Evolutionary conservation across 2,888 invertebrate genomes (phyloP).

Genomic region (Scaptomyza tumidula): DNA sequence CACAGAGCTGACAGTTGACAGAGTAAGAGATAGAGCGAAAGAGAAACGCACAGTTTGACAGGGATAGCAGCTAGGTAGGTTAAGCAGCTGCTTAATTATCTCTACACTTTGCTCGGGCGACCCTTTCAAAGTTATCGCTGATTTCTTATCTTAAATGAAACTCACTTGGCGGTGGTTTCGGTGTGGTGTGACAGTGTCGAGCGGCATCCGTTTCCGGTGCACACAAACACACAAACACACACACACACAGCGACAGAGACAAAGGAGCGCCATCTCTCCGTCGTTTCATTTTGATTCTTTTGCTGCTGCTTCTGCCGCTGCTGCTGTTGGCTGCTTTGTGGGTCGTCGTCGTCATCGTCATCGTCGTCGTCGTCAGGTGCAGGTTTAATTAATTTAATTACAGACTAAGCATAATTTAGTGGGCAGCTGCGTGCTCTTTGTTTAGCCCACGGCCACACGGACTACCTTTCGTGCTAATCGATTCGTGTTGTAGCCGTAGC

Average conservation of each 20-base stretch:
- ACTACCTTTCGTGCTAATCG: conserved; percentile 58
- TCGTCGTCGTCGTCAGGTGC: conserved; percentile 64
- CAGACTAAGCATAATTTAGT: conserved; percentile 80
- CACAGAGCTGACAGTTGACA: conserved; percentile 46
- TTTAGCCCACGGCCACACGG: conserved; percentile 33
- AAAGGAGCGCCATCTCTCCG: conserved; percentile 9
- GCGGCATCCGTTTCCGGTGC: conserved; percentile 61
- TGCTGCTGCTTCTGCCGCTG: conserved; percentile 4
- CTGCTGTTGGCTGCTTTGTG: conserved; percentile 24
- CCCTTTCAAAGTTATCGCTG: conserved; percentile 61
- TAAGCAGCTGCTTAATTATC: conserved; percentile 77
- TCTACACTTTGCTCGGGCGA: conserved; percentile 49
- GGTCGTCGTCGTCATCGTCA: conserved; percentile 42
- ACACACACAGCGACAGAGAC: not conserved
- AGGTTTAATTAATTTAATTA: conserved; percentile 83
- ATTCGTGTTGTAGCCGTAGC: conserved; percentile 31
- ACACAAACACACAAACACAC: conserved; percentile 11
- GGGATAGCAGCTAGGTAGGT: conserved; percentile 13
- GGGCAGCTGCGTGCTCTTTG: conserved; percentile 68
- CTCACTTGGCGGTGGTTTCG: conserved; percentile 40
- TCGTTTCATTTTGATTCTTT: conserved; percentile 51
- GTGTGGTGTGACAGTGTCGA: conserved; percentile 36
- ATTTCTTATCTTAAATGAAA: conserved; percentile 77
- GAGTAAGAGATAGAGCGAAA: not conserved
- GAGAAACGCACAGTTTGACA: not conserved